Percentiles rank a stretch among this genome's conserved stretches.
phyloP scores from a whole-genome alignment of 1,140 invertebrate species.

The Drosophila virilis region DNA sequence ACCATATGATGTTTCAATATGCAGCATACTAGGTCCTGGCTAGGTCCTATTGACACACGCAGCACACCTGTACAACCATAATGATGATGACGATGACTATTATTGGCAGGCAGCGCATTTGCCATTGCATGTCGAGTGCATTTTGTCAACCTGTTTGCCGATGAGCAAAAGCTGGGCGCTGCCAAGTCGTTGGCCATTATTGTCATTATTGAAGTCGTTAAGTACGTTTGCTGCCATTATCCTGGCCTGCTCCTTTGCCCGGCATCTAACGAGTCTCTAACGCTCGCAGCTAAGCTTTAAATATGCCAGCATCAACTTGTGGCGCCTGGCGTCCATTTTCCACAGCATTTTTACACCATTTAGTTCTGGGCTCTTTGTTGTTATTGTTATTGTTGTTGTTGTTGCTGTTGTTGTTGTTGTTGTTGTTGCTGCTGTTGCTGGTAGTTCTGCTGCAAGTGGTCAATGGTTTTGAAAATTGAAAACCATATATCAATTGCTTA shows the following conservation, averaged over 20 bases:
- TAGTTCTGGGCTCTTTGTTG: background rate
- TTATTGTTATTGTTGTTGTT: background rate
- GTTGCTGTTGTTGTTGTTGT: background rate
- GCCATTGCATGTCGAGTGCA: slow-evolving; percentile 63
- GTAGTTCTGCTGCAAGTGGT: slow-evolving; percentile 54
- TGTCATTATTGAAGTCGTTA: slow-evolving; percentile 81
- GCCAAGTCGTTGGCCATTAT: slow-evolving; percentile 69
- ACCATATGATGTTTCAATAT: background rate
- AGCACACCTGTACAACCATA: slow-evolving; percentile 25
- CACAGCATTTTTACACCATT: slow-evolving; percentile 27
- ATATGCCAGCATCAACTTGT: slow-evolving; percentile 50
- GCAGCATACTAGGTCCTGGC: slow-evolving; percentile 5
- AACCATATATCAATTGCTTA: slow-evolving; percentile 83
- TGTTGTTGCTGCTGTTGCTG: background rate
- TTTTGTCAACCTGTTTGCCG: slow-evolving; percentile 68
- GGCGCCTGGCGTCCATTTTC: slow-evolving; percentile 15
- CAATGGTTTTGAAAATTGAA: slow-evolving; percentile 83
- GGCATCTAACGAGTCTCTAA: slow-evolving; percentile 16
- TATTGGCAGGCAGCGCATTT: slow-evolving; percentile 61
- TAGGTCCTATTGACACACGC: slow-evolving; percentile 4
- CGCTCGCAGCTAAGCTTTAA: slow-evolving; percentile 62
- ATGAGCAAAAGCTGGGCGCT: slow-evolving; percentile 6
- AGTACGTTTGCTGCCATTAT: slow-evolving; percentile 70
- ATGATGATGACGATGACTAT: slow-evolving; percentile 62
- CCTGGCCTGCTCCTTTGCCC: slow-evolving; percentile 3